A percentile compares a stretch with the other conserved stretches of the same genome.
phyloP scores from a whole-genome alignment of 2,888 invertebrate species.

The Zhengitettix transpicula region DNA sequence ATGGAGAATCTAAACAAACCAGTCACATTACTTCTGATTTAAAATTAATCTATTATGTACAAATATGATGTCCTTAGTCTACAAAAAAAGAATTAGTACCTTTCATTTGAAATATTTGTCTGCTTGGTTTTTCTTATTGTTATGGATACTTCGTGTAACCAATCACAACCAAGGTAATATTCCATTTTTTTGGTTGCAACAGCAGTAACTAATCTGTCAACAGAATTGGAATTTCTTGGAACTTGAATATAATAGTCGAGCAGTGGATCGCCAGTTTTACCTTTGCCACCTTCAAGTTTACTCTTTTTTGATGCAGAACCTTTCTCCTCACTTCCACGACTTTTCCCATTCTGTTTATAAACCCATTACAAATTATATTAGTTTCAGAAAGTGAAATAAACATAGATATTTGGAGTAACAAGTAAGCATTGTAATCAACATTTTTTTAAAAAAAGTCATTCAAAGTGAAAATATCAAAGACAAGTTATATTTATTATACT shows the following conservation, averaged over 20 bases:
- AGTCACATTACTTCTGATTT: no score
- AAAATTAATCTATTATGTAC: no score
- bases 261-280: slow-evolving; percentile 4
- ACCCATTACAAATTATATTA: not conserved
- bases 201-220: slow-evolving; percentile 20
- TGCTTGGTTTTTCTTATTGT: slow-evolving; percentile 65
- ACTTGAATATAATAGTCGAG: slow-evolving; percentile 5
- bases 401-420: no score
- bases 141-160: slow-evolving; percentile 80
- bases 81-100: slow-evolving; percentile 18
- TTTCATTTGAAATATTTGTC: slow-evolving; percentile 48
- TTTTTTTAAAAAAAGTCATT: no score
- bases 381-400: no score
- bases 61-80: not conserved
- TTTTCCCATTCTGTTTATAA: slow-evolving; percentile 2
- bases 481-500: no score
- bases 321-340: slow-evolving; percentile 7
- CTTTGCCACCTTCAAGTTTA: slow-evolving; percentile 18
- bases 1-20: no score
- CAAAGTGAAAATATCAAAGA: no score
- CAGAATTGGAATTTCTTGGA: slow-evolving; percentile 8
- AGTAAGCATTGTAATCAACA: no score
- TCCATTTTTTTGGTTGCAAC: slow-evolving; percentile 26
- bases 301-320: slow-evolving; percentile 20
- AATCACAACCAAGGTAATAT: slow-evolving; percentile 58